Evolutionary conservation across 2,113 vertebrate species (phyloP).

Genomic region (Solea solea): DNA sequence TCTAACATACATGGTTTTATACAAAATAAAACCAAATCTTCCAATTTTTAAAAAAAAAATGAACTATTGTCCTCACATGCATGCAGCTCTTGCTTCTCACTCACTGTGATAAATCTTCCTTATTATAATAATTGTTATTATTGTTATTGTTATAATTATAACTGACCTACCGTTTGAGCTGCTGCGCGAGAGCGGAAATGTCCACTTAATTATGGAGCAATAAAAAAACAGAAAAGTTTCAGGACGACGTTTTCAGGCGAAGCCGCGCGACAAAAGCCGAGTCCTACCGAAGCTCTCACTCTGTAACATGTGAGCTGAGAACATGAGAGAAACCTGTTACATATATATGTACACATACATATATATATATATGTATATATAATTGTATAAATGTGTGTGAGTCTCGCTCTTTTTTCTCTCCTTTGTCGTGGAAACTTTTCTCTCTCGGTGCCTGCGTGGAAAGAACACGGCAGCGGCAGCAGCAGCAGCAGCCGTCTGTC

Average conservation of each 20-base stretch:
- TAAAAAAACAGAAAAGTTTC: conserved; percentile 39
- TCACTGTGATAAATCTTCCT: too few species aligned
- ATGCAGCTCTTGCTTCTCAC: too few species aligned
- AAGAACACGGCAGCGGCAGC: conserved; percentile 9
- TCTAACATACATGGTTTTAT: too few species aligned
- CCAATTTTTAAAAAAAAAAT: too few species aligned
- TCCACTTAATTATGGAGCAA: conserved; percentile 51
- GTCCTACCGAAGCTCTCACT: background rate
- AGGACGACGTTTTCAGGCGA: conserved; percentile 4
- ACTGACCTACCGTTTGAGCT: conserved; percentile 24
- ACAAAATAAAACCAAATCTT: too few species aligned
- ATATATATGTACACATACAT: too few species aligned
- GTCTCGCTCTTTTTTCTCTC: conserved; percentile 3
- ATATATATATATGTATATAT: too few species aligned
- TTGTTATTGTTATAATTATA: conserved; percentile 6
- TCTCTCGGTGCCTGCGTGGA: conserved; percentile 18
- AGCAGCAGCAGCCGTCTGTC: conserved; percentile 34
- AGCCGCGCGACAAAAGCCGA: background rate
- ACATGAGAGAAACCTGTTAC: background rate
- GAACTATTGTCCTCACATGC: too few species aligned
- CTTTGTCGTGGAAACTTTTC: conserved; percentile 54
- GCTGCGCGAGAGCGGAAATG: conserved; percentile 40
- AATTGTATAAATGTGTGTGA: too few species aligned
- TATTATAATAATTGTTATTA: too few species aligned
- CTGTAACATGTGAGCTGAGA: background rate